Percentiles rank a stretch among this genome's conserved stretches.
These are phyloP conservation scores for Patella caerulea DNA, from an alignment of 2,888 invertebrate species.

Conservation along the genomic window DNA sequence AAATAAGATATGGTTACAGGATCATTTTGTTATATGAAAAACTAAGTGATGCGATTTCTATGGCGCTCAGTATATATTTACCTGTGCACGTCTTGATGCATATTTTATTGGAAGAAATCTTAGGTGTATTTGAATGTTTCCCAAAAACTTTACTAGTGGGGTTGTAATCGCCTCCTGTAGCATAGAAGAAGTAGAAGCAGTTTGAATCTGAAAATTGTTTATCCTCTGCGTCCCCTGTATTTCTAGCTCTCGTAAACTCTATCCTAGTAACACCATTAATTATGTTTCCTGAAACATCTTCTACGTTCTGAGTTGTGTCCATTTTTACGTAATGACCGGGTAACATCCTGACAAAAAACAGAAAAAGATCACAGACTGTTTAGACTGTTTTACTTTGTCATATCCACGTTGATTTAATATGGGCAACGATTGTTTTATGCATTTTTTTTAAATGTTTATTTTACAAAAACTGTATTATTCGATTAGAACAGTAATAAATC, in stretches of 20 bases:
- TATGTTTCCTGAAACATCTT: constrained; percentile 28
- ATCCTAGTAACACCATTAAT: constrained; percentile 40
- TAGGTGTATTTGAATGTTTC: constrained; percentile 27
- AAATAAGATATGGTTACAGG: too few relatives aligned
- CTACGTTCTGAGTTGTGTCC: constrained; percentile 39
- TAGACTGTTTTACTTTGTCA: too few relatives aligned
- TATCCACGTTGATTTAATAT: too few relatives aligned
- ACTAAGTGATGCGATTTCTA: too few relatives aligned
- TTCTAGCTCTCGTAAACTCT: constrained; percentile 39
- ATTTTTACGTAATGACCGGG: constrained; percentile 13
- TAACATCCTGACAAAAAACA: too few relatives aligned
- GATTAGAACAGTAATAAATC: too few relatives aligned
- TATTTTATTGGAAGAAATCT: constrained; percentile 20
- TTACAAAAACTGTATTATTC: too few relatives aligned
- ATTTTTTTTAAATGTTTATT: too few relatives aligned
- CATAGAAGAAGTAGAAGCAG: constrained; percentile 66
- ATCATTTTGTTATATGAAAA: too few relatives aligned
- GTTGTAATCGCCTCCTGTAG: constrained; percentile 38
- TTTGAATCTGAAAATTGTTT: constrained; percentile 36
- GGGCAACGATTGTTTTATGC: too few relatives aligned
- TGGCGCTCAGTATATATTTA: not conserved
- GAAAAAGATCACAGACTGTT: too few relatives aligned
- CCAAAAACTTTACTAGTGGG: not conserved
- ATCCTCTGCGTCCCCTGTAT: constrained; percentile 35
- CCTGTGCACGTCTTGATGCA: constrained; percentile 26